phyloP scores from a whole-genome alignment of 2,888 invertebrate genomes.

The Sarcophaga carnaria region DNA sequence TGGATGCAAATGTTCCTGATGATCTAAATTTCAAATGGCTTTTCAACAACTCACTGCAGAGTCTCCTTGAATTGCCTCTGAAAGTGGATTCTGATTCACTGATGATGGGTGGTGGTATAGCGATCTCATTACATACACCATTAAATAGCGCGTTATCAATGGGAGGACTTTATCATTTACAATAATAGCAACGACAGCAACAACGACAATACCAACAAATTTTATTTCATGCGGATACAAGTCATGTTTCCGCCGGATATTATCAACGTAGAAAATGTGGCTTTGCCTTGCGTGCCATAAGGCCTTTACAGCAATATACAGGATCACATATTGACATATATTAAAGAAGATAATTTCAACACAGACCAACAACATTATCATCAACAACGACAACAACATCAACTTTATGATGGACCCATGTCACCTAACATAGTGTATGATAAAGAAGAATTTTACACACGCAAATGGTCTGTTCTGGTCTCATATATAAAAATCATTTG shows the following conservation, averaged over 20 bases:
- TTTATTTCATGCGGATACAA: constrained; percentile 70
- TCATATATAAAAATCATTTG: constrained; percentile 79
- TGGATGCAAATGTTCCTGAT: constrained; percentile 81
- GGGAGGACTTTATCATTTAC: constrained; percentile 61
- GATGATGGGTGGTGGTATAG: constrained; percentile 12
- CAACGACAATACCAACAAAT: constrained; percentile 61
- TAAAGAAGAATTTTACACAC: constrained; percentile 76
- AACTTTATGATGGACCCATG: constrained; percentile 62
- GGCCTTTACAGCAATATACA: constrained; percentile 8
- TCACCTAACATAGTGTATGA: constrained; percentile 52
- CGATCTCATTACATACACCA: constrained; percentile 40
- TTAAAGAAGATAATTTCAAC: constrained; percentile 73
- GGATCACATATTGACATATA: constrained; percentile 61
- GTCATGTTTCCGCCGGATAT: constrained; percentile 75
- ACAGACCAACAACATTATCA: constrained; percentile 57
- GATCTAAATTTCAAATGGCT: constrained; percentile 82
- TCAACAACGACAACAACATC: not conserved
- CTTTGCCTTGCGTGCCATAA: constrained; percentile 71
- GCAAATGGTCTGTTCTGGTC: constrained; percentile 75
- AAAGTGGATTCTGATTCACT: constrained; percentile 3
- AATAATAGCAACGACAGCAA: constrained; percentile 28
- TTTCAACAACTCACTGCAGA: constrained; percentile 75
- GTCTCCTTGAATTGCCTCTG: constrained; percentile 78
- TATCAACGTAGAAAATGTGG: constrained; percentile 78
- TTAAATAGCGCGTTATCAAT: constrained; percentile 25